Base-by-base conservation (phyloP, 2,888 invertebrate genomes). In the Limnephilus lunatus region DNA sequence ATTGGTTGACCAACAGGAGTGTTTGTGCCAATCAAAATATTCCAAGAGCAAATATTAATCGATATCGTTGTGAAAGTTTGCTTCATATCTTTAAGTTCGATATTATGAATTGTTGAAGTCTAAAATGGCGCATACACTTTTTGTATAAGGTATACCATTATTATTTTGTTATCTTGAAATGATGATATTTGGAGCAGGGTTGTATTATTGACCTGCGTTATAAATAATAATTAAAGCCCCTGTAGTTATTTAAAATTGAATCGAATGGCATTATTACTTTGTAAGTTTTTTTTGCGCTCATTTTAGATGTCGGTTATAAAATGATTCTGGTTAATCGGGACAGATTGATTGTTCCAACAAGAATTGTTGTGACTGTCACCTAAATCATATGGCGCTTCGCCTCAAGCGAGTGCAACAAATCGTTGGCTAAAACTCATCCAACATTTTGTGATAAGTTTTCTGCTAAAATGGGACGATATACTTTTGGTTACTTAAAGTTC, bases 21-120 rank as follows among this genome's bases (percentile, higher is more conserved):
- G 48, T 86, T 86, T n/a, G 82, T 83, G 82, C 82, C 82, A 83
- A 83, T 83, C 30, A 83, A 83, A 83, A 83, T 83, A 83, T 83
- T 83, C 82, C 82, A 35, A 32, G 82, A 83, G 82, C 82, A 83
- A 83, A 83, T 32, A 32, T 35, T 32, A 68, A 25, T n/a, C 25
- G 9, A 25, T 68, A 68, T 68, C 25, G 68, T 68, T 68, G 68
- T 68, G 68, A 25, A 68, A 68, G 68, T 68, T 68, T n/a, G 25
- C 68, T 68, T n/a, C 68, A 68, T n/a, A 68, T 68, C 68, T 68
- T 68, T 68, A 68, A 68, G 25, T 68, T 68, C n/a, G 9, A 68
- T 68, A 68, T 68, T 68, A 68, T 68, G 5, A 25, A 68, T 68
- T 25, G 25, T 25, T 25, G 25, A 68, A 68, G 9, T 68, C 68